Percentiles rank a stretch among this genome's conserved stretches.
Evolutionary conservation across 37 sponge, comb jelly and placozoan genomes (phyloP).

Genomic region (Aphrocallistes beatrix): DNA sequence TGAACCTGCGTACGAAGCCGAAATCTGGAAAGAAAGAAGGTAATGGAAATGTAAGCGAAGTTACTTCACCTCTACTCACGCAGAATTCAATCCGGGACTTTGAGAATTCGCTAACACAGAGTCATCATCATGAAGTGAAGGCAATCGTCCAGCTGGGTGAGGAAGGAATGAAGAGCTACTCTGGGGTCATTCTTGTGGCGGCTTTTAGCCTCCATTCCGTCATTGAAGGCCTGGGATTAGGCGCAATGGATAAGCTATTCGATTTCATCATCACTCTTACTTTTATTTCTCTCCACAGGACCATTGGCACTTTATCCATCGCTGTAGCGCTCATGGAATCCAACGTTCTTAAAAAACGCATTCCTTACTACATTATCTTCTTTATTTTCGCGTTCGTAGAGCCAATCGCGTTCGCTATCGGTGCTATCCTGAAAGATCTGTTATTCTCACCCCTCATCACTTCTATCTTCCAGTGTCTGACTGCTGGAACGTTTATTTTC

Average conservation of each 20-base stretch:
- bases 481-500: background rate
- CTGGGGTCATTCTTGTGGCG: background rate
- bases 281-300: constrained; percentile 16
- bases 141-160: constrained; percentile 1
- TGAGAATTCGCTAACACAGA: background rate
- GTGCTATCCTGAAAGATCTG: background rate
- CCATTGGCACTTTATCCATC: background rate
- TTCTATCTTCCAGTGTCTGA: constrained; percentile 12
- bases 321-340: constrained; percentile 7
- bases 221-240: background rate
- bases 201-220: constrained; percentile 1
- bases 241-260: background rate
- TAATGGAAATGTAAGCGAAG: background rate
- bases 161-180: background rate
- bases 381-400: background rate
- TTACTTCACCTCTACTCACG: background rate
- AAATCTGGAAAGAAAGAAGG: background rate
- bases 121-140: background rate
- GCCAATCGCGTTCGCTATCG: background rate
- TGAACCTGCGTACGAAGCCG: background rate
- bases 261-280: background rate
- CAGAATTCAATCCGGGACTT: background rate
- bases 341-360: background rate
- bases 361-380: background rate
- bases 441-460: background rate